phyloP scores from a whole-genome alignment of 2,113 vertebrate genomes.

The Brachionichthys hirsutus region DNA sequence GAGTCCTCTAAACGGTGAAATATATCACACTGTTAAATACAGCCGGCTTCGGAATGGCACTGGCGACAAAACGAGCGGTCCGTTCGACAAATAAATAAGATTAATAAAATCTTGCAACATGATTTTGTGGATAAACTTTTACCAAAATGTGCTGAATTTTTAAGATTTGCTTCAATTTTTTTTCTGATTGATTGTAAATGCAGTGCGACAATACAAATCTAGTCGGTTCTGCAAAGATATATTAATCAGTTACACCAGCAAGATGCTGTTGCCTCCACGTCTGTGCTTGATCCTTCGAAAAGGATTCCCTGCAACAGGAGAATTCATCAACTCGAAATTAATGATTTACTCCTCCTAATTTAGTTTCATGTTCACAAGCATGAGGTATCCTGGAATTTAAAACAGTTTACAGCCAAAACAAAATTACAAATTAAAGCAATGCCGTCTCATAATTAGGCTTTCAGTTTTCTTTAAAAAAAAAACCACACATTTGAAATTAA shows the following conservation, averaged over 20 bases:
- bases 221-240: slow-evolving; percentile 25
- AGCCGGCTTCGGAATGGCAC: slow-evolving; percentile 1
- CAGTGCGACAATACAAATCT: slow-evolving; percentile 9
- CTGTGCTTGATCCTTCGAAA: slow-evolving; percentile 25
- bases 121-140: too few species aligned
- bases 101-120: too few species aligned
- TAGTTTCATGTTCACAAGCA: slow-evolving; percentile 1
- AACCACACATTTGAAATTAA: too few species aligned
- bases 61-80: too few species aligned
- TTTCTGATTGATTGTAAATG: slow-evolving; percentile 18
- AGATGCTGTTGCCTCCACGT: too few species aligned
- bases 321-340: slow-evolving; percentile 36
- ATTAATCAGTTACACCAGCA: slow-evolving; percentile 42
- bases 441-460: neutral
- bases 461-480: neutral
- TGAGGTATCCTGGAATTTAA: neutral
- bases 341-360: slow-evolving; percentile 25
- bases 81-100: too few species aligned
- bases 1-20: slow-evolving; percentile 35
- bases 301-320: slow-evolving; percentile 36
- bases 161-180: slow-evolving; percentile 5
- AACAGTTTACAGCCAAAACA: neutral
- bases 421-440: neutral
- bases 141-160: neutral
- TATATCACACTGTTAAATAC: slow-evolving; percentile 48